Evolutionary conservation across 1,140 invertebrate genomes (phyloP).

Genomic region (Drosophila pandora): DNA sequence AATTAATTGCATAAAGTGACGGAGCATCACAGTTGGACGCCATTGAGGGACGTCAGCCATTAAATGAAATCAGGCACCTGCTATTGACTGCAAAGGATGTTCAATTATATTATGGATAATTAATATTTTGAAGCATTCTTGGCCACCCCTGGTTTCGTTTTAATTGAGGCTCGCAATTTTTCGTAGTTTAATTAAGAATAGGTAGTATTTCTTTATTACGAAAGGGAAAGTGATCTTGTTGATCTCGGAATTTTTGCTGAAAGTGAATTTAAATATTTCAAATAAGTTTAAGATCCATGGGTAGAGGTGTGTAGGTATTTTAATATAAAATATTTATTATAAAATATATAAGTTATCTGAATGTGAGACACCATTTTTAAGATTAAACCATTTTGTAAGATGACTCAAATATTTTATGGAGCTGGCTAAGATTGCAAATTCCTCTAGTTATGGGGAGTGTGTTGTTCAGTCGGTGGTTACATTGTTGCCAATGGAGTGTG

Average conservation of each 20-base stretch:
- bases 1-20: constrained; percentile 59
- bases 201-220: background rate
- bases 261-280: no score
- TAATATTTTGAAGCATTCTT: constrained; percentile 50
- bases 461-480: constrained; percentile 22
- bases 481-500: constrained; percentile 43
- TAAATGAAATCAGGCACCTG: constrained; percentile 71
- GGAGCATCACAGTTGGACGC: constrained; percentile 6
- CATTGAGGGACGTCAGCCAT: constrained; percentile 66
- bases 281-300: no score
- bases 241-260: no score
- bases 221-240: background rate
- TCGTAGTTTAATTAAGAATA: constrained; percentile 16
- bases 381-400: no score
- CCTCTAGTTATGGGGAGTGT: constrained; percentile 25
- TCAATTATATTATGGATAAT: constrained; percentile 54
- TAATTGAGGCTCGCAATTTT: constrained; percentile 47
- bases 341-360: no score
- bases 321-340: no score
- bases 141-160: constrained; percentile 30
- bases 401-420: background rate
- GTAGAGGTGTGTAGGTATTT: no score
- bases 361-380: no score
- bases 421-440: background rate
- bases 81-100: constrained; percentile 42